Conservation (phyloP, 2,113 vertebrate genomes). For the Barbus barbus region DNA sequence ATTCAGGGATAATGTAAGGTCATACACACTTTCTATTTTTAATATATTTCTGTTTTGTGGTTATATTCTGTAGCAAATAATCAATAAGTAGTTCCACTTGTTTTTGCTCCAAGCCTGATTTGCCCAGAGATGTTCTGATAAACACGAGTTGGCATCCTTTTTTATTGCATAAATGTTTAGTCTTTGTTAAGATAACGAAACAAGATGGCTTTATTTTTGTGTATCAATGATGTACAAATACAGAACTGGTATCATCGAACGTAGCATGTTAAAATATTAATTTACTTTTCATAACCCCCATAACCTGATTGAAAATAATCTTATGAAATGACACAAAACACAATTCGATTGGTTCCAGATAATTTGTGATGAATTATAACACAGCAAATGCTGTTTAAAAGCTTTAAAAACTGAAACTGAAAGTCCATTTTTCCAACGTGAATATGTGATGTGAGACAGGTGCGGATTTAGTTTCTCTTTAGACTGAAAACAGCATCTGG, state of each 20-base stretch:
- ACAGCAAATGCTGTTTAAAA: neutral
- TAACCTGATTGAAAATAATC: neutral
- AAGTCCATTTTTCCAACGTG: neutral
- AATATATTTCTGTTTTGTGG: conserved; percentile 10
- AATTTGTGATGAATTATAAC: neutral
- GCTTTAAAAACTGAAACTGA: neutral
- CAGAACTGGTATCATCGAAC: neutral
- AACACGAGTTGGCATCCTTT: neutral
- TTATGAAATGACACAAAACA: neutral
- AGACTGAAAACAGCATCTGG: conserved; percentile 72
- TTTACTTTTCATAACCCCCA: neutral
- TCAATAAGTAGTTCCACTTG: neutral
- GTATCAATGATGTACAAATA: neutral
- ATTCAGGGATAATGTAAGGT: neutral
- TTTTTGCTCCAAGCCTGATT: neutral
- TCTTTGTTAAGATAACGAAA: neutral
- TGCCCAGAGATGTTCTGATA: neutral
- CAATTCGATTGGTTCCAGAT: neutral
- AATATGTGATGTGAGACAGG: neutral
- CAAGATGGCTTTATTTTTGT: neutral
- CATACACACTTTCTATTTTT: neutral
- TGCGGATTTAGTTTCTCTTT: neutral
- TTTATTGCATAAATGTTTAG: neutral
- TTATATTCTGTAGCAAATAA: neutral
- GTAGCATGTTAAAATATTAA: neutral